Evolutionary conservation across 2,113 vertebrate species (phyloP), one percentile per base, ranked within the genome.

Genomic region (Pedionomus torquatus): DNA sequence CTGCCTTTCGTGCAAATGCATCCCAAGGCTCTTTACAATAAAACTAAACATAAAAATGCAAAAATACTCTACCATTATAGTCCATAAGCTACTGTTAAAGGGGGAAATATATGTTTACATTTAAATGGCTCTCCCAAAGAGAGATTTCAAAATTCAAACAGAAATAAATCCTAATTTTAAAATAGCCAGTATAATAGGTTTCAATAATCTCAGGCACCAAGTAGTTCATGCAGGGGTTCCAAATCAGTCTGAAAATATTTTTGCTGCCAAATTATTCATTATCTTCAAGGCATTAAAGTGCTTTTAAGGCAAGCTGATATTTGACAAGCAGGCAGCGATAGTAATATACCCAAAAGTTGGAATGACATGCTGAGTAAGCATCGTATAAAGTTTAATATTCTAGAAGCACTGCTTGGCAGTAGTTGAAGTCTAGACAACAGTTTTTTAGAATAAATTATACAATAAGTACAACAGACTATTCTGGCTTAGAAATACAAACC

Each of bases 41-140:
- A 97, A 97, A 96, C 87, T 97, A 96, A 97, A 87, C 81, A 96
- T 95, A 95, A 98, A 97, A 96, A 91, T 96, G 86, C 88, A 87
- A 88, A 97, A 97, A 92, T 72, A 25, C 51, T 94, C 87, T 74
- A 54, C 65, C 70, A 74, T 93, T 97, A 97, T 76, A 95, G 90
- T 51, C 52, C 58, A 95, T 92, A 97, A 96, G 87, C 55, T 86
- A 87, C 76, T 91, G 82, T 48, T 96, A 93, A 90, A 95, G 76
- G 68, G 89, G 75, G 91, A 92, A 96, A 96, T 92, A 88, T 72
- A 71, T 1, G 1, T 87, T 96, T 83, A 81, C 51, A 88, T 94
- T 87, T 83, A 93, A 97, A 97, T 88, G 43, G n/a, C 41, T 84
- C 76, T 97, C 76, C 70, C 72, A 93, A 63, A 51, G 80, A 95